Evolutionary conservation across 2,888 invertebrate genomes (phyloP).

Genomic region (Nesidiocoris tenuis): DNA sequence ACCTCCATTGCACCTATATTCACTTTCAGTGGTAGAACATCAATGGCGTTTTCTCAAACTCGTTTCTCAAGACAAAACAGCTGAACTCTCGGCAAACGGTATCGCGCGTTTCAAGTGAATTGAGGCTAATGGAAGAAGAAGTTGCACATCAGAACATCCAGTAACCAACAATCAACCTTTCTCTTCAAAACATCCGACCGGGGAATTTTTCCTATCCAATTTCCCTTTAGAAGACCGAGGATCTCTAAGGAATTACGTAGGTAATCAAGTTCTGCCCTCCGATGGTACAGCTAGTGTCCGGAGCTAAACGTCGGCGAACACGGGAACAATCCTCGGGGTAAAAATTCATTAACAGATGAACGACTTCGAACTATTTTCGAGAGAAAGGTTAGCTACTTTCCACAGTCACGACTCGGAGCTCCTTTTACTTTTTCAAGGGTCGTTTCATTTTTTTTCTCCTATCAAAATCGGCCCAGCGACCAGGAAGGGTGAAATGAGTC

Average conservation of each 20-base stretch:
- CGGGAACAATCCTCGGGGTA: neutral
- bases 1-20: too few species aligned
- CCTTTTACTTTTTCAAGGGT: slow-evolving; percentile 14
- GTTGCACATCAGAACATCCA: neutral
- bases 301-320: neutral
- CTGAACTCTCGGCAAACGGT: neutral
- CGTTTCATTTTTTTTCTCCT: neutral
- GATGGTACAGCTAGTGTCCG: neutral
- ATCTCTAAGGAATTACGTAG: neutral
- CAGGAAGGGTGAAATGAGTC: neutral
- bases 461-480: neutral
- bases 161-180: neutral
- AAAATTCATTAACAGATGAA: neutral
- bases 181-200: neutral
- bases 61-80: neutral
- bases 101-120: neutral
- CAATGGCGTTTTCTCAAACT: too few species aligned
- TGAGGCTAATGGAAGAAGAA: neutral
- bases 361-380: neutral
- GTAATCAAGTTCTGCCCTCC: neutral
- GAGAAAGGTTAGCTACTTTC: slow-evolving; percentile 23
- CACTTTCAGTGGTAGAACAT: too few species aligned
- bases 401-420: slow-evolving; percentile 18
- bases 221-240: neutral
- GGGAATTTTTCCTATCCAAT: neutral